A percentile compares a stretch with the other conserved stretches of the same genome.
Conservation (phyloP, 2,888 invertebrate genomes). For the Ametastegia equiseti region DNA sequence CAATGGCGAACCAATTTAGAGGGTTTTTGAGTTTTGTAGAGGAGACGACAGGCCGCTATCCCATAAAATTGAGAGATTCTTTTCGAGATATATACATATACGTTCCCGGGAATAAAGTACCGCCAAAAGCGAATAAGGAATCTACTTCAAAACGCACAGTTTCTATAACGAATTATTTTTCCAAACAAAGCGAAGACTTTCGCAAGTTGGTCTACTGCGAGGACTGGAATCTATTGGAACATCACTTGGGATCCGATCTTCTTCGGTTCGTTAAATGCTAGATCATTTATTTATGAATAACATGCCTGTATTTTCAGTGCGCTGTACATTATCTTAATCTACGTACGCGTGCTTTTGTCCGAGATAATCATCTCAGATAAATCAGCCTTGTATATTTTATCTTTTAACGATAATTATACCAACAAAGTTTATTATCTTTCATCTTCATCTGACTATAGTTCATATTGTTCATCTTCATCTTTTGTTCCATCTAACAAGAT, state of each 20-base stretch:
- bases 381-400: too few species aligned
- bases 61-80: not conserved
- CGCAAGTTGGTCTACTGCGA: not conserved
- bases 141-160: not conserved
- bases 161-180: not conserved
- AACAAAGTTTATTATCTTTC: too few species aligned
- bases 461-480: too few species aligned
- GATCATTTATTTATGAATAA: not conserved
- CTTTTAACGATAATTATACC: too few species aligned
- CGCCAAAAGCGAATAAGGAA: not conserved
- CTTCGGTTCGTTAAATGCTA: not conserved
- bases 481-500: too few species aligned
- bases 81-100: constrained; percentile 27
- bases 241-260: constrained; percentile 5
- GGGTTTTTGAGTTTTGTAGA: not conserved
- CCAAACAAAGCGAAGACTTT: not conserved
- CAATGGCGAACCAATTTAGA: not conserved
- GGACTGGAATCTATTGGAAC: constrained; percentile 17
- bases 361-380: too few species aligned
- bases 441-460: too few species aligned
- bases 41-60: not conserved
- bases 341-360: too few species aligned
- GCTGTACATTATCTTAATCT: too few species aligned
- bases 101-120: not conserved
- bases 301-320: not conserved